Base-by-base conservation (phyloP, 2,888 invertebrate species). In the Caenorhabditis sinica region DNA sequence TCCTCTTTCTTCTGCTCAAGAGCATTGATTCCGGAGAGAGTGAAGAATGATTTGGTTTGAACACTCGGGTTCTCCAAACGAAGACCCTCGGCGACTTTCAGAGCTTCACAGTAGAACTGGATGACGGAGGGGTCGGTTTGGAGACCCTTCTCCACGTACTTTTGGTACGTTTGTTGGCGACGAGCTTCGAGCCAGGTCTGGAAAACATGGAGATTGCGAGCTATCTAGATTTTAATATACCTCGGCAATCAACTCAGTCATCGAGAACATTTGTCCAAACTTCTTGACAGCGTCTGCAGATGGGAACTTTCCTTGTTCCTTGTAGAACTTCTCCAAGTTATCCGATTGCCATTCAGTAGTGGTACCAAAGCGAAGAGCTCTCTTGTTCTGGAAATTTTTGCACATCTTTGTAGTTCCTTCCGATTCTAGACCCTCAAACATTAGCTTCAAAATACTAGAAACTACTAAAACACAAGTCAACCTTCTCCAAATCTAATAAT, bases 111-210 rank as follows among this genome's bases (percentile, higher is more conserved):
- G 43, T 84, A 84, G 61, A 84, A 84, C 23, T 84, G 53, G 11
- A 84, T 76, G n/a, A 81, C 81, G 17, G 71, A 72, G n/a, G 83
- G 74, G 6, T 83, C 79, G 17, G 72, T 76, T 49, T 84, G 71
- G 2, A 81, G 72, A 2, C 81, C 81, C 33, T 71, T 74, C 28
- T 77, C 66, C 13, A 72, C 63, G 56, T 75, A 84, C 23, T 84
- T 81, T 25, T 72, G 75, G 30, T 84, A 81, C 20, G 84, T 81
- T 30, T 68, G 63, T 40, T 84, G 76, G 71, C 84, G 84, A 25
- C 84, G 84, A 11, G 75, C 72, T 58, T 84, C 84, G 3, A 84
- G 76, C 84, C 84, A 84, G 4, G 77, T 84, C 83, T 83, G 66
- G n/a, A 77, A 66, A 49, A n/a, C 11, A 43, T 65, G 15, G 23